A percentile compares a stretch with the other conserved stretches of the same genome.
These are phyloP conservation scores for Drosophila demipolita DNA, from an alignment of 2,888 invertebrate species.

Conservation along the genomic window DNA sequence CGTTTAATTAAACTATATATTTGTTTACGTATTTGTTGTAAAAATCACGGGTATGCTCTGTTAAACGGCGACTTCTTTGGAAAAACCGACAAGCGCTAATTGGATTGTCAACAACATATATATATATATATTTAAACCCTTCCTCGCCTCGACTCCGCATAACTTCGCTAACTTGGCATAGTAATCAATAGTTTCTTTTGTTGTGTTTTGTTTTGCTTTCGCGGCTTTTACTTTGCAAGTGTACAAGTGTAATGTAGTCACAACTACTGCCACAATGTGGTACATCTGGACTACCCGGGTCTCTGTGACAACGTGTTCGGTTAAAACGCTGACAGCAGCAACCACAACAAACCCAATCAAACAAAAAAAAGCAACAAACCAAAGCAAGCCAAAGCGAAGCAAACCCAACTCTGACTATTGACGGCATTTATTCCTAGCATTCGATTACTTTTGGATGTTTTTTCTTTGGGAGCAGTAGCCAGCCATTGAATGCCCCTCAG, in stretches of 20 bases:
- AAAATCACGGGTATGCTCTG: conserved; percentile 38
- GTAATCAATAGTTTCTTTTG: conserved; percentile 69
- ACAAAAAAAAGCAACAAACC: conserved; percentile 1
- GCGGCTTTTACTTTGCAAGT: conserved; percentile 28
- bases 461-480: conserved; percentile 37
- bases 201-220: conserved; percentile 58
- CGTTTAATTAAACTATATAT: conserved; percentile 5
- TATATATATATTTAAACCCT: conserved; percentile 5
- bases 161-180: conserved; percentile 59
- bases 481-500: conserved; percentile 58
- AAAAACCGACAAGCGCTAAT: conserved; percentile 54
- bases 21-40: neutral
- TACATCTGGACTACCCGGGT: conserved; percentile 31
- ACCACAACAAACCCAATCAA: conserved; percentile 45
- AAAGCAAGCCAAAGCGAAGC: conserved; percentile 13
- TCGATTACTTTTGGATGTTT: conserved; percentile 43
- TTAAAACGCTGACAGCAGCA: conserved; percentile 28
- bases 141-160: conserved; percentile 61
- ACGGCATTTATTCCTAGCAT: conserved; percentile 39
- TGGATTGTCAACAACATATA: conserved; percentile 72
- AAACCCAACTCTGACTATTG: conserved; percentile 21
- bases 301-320: conserved; percentile 70
- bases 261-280: conserved; percentile 21
- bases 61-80: conserved; percentile 42
- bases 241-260: conserved; percentile 7